These are phyloP conservation scores for Sinelater perroti DNA, from an alignment of 2,888 invertebrate genomes.

Conservation along the genomic window DNA sequence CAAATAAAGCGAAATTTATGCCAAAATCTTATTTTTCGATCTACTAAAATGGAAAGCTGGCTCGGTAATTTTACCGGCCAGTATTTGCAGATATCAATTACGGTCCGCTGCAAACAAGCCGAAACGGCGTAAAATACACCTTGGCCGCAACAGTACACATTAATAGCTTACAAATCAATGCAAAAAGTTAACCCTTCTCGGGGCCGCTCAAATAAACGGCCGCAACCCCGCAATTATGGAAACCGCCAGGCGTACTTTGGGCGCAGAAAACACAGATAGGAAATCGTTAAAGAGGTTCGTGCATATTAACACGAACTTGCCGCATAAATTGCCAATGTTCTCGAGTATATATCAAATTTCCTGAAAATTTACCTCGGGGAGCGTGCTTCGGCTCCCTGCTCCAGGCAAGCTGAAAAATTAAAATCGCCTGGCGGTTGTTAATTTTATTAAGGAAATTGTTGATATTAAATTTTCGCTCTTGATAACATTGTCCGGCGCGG, in stretches of 20 bases:
- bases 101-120: no score
- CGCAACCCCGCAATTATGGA: conserved; percentile 38
- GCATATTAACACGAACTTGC: conserved; percentile 28
- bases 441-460: not conserved
- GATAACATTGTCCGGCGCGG: no score
- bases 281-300: conserved; percentile 37
- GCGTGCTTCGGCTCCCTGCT: no score
- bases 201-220: conserved; percentile 38
- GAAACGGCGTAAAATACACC: no score
- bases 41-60: no score
- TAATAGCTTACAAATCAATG: conserved; percentile 38
- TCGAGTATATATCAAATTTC: conserved; percentile 19
- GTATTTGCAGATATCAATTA: no score
- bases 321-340: conserved; percentile 16
- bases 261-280: conserved; percentile 33
- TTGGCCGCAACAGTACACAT: conserved; percentile 26
- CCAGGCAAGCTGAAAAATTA: not conserved
- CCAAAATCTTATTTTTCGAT: no score
- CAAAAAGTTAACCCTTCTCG: conserved; percentile 35
- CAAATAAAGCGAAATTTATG: no score
- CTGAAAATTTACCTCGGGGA: conserved; percentile 20
- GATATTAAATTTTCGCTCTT: not conserved
- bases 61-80: no score
- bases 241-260: conserved; percentile 37
- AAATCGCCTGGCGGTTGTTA: not conserved